Evolutionary conservation across 2,113 vertebrate species (phyloP), one percentile per base, ranked within the genome.

Genomic region (Microtus montanus): DNA sequence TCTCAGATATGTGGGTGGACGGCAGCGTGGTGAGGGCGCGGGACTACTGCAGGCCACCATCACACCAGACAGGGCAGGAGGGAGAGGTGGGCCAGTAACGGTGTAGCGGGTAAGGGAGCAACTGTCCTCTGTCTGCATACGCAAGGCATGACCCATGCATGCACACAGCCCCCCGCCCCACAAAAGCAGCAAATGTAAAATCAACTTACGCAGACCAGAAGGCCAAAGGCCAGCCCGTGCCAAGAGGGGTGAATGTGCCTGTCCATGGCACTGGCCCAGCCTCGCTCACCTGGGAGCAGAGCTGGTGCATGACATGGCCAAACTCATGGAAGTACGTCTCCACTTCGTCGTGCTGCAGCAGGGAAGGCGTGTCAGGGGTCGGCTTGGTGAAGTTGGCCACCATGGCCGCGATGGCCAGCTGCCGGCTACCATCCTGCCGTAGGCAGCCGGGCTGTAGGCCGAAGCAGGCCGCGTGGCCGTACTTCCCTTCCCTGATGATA

Each of bases 301-400:
- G 99, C 97, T 99, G 99, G 97, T 99, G 99, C 99, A 99, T 99
- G 96, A 99, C 99, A 0, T 99, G 99, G 9, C 99, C 99, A 0
- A 99, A 99, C 93, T 99, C 99, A 0, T 99, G 99, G 98, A 99
- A 99, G 85, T 99, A 99, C 0, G 99, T 99, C 98, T 99, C 99
- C 97, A 99, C 99, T 97, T 99, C 99, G 0, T 99, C 99, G 0
- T 99, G 99, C 98, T 99, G 99, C 97, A 99, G 99, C 80, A 99
- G 98, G 0, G 99, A 99, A 0, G 99, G 99, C 0, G 99, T 97
- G 0, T 99, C 99, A 0, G 97, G 98, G 0, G 99, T 99, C 19
- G 99, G 99, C 95, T 99, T 99, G 97, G 99, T 99, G 98, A 99
- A 99, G 95, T 99, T 99, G 97, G 99, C 99, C 96, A 99, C 99